These are phyloP conservation scores for Drosophila willistoni DNA, from an alignment of 1,140 invertebrate species.

Conservation along the genomic window DNA sequence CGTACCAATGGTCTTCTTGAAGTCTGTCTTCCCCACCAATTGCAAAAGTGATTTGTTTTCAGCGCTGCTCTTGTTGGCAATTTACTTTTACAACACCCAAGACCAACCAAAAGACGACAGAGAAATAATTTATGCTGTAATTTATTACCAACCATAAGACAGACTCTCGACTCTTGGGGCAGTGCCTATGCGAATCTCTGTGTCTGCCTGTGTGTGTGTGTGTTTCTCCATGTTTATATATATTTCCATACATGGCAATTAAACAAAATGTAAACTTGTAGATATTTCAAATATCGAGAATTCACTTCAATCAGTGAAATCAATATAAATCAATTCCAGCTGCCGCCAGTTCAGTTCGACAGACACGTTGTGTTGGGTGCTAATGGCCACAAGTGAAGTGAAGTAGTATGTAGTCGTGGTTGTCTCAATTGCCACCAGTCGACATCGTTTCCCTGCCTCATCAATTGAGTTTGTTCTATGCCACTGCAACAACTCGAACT, in stretches of 20 bases:
- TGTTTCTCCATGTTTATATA: constrained; percentile 3
- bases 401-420: constrained; percentile 19
- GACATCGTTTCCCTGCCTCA: constrained; percentile 23
- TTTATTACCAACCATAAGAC: constrained; percentile 48
- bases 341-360: constrained; percentile 35
- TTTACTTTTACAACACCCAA: constrained; percentile 63
- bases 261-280: constrained; percentile 46
- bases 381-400: constrained; percentile 60
- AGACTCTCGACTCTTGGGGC: not conserved
- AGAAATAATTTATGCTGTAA: constrained; percentile 60
- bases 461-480: constrained; percentile 17
- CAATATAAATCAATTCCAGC: constrained; percentile 64
- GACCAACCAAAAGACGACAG: constrained; percentile 2
- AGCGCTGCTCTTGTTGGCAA: constrained; percentile 37
- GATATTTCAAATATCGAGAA: constrained; percentile 52
- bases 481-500: constrained; percentile 26
- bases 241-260: constrained; percentile 61
- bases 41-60: constrained; percentile 62
- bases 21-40: constrained; percentile 33
- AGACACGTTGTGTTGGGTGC: constrained; percentile 19
- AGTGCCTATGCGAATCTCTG: not conserved
- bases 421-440: constrained; percentile 54
- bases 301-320: constrained; percentile 65
- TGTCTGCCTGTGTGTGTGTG: not conserved
- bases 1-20: not conserved